Conservation (phyloP, 2,888 invertebrate genomes). For the Trichogramma dendrolimi region DNA sequence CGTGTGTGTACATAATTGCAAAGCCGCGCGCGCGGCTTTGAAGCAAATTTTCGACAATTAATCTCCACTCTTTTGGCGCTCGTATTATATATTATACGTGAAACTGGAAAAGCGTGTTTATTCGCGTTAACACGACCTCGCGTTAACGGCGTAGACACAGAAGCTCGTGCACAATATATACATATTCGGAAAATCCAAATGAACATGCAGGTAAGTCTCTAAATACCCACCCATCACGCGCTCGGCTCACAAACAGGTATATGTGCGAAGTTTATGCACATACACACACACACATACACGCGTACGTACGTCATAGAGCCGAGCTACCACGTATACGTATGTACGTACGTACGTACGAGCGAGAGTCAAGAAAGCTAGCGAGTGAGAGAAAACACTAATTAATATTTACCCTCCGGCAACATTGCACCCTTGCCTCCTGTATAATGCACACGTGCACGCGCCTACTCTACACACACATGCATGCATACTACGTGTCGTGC, state of each 20-base stretch:
- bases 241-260: neutral
- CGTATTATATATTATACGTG: too few species aligned
- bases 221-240: neutral
- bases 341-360: constrained; percentile 13
- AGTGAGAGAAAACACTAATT: constrained; percentile 42
- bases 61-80: too few species aligned
- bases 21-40: too few species aligned
- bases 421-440: constrained; percentile 38
- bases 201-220: too few species aligned
- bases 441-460: neutral
- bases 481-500: constrained; percentile 2
- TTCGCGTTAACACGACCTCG: constrained; percentile 43
- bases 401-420: constrained; percentile 51
- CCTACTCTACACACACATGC: constrained; percentile 1
- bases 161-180: constrained; percentile 8
- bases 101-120: constrained; percentile 39
- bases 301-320: constrained; percentile 9
- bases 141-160: constrained; percentile 30
- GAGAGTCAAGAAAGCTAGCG: constrained; percentile 11
- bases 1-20: too few species aligned
- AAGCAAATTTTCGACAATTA: too few species aligned
- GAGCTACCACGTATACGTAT: constrained; percentile 1
- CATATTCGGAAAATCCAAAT: neutral
- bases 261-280: neutral
- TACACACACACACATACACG: neutral